phyloP scores from a whole-genome alignment of 2,797 vertebrate genomes.

The Ctenochaetus hawaiiensis region DNA sequence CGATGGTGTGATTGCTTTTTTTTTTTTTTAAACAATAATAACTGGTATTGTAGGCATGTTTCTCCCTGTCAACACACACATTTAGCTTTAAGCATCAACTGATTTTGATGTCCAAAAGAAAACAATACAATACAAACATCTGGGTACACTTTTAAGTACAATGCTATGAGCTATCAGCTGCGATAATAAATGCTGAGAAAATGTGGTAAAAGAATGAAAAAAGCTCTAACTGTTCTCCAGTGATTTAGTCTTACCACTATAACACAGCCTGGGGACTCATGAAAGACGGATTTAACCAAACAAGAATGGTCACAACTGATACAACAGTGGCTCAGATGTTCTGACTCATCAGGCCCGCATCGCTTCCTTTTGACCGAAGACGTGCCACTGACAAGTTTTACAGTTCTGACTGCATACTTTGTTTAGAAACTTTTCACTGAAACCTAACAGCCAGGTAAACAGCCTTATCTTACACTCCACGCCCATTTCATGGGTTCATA shows the following conservation, averaged over 20 bases:
- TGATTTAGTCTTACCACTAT: slow-evolving; percentile 27
- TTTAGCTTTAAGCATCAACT: slow-evolving; percentile 6
- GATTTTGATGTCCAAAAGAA: background rate
- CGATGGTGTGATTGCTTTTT: background rate
- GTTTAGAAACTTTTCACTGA: background rate
- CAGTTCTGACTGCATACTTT: background rate
- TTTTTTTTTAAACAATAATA: background rate
- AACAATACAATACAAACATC: slow-evolving; percentile 25
- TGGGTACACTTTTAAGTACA: slow-evolving; percentile 30
- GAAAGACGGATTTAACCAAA: slow-evolving; percentile 14
- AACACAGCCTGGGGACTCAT: slow-evolving; percentile 23
- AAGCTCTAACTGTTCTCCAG: slow-evolving; percentile 29
- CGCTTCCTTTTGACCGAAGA: background rate
- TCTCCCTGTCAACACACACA: background rate
- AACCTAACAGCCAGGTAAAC: background rate
- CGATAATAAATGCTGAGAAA: slow-evolving; percentile 45
- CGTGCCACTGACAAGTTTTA: background rate
- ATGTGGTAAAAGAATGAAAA: slow-evolving; percentile 30
- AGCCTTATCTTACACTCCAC: background rate
- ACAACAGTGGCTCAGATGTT: slow-evolving; percentile 22
- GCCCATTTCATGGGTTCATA: background rate
- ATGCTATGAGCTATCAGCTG: slow-evolving; percentile 27
- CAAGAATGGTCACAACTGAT: slow-evolving; percentile 24
- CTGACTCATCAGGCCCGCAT: slow-evolving; percentile 16
- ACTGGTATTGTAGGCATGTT: background rate